Conservation (phyloP, 1,140 invertebrate genomes). For the Drosophila watanabei region DNA sequence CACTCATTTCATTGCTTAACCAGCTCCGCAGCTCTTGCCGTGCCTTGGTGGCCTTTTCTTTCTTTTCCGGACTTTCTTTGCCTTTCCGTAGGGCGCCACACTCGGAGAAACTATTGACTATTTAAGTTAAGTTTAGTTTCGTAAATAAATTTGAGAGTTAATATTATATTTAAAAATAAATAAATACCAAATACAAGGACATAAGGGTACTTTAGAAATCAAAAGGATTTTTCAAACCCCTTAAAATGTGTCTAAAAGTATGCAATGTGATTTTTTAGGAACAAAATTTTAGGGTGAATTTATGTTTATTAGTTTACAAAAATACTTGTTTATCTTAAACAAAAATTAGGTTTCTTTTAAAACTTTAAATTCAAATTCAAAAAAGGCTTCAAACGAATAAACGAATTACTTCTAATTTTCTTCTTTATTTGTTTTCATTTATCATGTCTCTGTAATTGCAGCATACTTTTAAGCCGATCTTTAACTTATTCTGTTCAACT, state of each 20-base stretch:
- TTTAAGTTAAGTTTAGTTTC: too few relatives aligned
- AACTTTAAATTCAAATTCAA: not conserved
- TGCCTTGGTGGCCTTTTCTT: not conserved
- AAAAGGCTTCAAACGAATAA: not conserved
- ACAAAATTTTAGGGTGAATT: too few relatives aligned
- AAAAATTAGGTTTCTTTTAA: not conserved
- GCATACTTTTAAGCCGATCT: not conserved
- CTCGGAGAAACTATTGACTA: not conserved
- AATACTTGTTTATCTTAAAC: not conserved
- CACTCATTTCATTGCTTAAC: conserved; percentile 44
- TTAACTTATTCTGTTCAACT: not conserved
- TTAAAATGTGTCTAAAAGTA: too few relatives aligned
- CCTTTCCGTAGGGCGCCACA: not conserved
- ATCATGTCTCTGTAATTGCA: not conserved
- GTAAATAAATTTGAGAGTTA: too few relatives aligned
- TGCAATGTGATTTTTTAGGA: too few relatives aligned
- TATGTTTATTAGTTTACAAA: too few relatives aligned
- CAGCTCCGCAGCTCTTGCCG: not conserved
- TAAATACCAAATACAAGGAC: too few relatives aligned
- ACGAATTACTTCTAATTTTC: too few relatives aligned
- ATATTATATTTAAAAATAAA: too few relatives aligned
- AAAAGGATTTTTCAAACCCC: too few relatives aligned
- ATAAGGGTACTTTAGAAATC: too few relatives aligned
- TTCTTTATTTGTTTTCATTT: not conserved
- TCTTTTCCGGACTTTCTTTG: not conserved